phyloP scores from a whole-genome alignment of 2,888 invertebrate genomes.

The Glomeris marginata region DNA sequence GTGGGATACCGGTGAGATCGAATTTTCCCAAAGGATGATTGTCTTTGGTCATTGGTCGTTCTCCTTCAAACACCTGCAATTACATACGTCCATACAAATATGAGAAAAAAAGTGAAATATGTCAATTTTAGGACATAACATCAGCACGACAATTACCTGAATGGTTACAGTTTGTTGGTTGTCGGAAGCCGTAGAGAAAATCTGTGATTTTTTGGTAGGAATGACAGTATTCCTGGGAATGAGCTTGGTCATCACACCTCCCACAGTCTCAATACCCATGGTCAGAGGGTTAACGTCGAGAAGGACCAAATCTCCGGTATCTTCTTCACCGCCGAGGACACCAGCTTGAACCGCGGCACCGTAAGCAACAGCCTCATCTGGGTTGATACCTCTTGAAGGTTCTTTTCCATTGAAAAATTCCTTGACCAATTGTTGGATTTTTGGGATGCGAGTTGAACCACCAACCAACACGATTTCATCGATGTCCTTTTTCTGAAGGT shows the following conservation, averaged over 20 bases:
- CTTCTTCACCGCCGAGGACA: conserved; percentile 92
- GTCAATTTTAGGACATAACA: neutral
- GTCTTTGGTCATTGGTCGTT: conserved; percentile 99
- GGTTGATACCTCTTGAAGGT: conserved; percentile 94
- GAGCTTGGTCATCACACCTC: conserved; percentile 53
- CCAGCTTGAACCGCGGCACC: conserved; percentile 98
- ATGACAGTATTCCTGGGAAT: conserved; percentile 16
- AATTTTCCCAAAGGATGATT: conserved; percentile 98
- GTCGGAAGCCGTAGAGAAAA: conserved; percentile 17
- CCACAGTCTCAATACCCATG: conserved; percentile 98
- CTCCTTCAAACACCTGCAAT: conserved; percentile 77
- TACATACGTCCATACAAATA: neutral
- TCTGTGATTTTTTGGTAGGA: conserved; percentile 16
- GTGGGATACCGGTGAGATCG: conserved; percentile 92
- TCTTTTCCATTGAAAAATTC: conserved; percentile 93
- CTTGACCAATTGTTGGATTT: conserved; percentile 51
- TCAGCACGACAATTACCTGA: conserved; percentile 11
- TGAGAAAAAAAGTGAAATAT: neutral
- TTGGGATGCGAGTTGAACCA: conserved; percentile 98
- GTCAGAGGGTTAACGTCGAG: conserved; percentile 97
- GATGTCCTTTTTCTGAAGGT: conserved; percentile 95
- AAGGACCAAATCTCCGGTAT: conserved; percentile 88
- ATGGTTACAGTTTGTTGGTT: conserved; percentile 17
- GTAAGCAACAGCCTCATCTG: conserved; percentile 97
- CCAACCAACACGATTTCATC: conserved; percentile 98